Conservation (phyloP, 2,113 vertebrate species). For the Semnopithecus entellus region DNA sequence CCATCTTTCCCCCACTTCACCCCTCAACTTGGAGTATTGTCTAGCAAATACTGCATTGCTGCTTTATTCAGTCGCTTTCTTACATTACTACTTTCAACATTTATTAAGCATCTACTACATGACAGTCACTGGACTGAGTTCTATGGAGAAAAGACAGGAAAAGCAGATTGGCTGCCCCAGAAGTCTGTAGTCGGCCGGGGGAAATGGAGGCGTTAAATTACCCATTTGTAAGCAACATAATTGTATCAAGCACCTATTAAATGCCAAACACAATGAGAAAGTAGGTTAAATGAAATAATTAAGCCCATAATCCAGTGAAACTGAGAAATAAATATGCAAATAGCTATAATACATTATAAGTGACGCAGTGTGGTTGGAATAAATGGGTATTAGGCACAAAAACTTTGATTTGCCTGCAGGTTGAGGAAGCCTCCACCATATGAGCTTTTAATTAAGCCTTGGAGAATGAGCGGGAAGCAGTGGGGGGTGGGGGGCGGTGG, state of each 20-base stretch:
- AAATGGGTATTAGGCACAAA: neutral
- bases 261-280: neutral
- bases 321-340: neutral
- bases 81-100: neutral
- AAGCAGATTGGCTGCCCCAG: neutral
- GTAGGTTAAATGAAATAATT: neutral
- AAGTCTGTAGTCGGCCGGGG: neutral
- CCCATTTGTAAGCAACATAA: neutral
- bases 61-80: neutral
- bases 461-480: neutral
- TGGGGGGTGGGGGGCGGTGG: fast-evolving
- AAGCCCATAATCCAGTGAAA: neutral
- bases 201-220: neutral
- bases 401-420: neutral
- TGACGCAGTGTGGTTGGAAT: neutral
- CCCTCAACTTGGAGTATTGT: neutral
- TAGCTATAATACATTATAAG: neutral
- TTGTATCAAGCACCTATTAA: neutral
- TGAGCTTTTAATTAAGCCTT: neutral
- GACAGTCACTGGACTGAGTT: neutral
- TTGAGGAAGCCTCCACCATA: neutral
- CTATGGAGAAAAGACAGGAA: neutral
- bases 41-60: neutral
- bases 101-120: neutral
- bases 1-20: neutral